phyloP scores from a whole-genome alignment of 2,888 invertebrate genomes.

The Eupithecia dodoneata region DNA sequence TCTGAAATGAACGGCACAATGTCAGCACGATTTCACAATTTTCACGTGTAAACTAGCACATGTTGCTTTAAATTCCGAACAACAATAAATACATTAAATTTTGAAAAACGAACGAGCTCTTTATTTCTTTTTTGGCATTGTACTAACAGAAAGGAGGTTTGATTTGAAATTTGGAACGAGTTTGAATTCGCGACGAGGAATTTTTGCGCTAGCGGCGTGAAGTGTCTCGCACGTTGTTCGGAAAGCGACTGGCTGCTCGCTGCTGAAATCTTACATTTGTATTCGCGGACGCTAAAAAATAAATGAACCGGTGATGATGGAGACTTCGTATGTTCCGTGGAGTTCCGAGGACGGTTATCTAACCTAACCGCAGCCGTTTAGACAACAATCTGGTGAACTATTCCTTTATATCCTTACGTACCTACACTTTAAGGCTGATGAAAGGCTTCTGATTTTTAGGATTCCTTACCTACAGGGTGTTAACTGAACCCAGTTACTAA shows the following conservation, averaged over 20 bases:
- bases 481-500: neutral
- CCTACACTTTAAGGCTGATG: neutral
- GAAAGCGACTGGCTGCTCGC: slow-evolving; percentile 75
- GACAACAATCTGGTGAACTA: neutral
- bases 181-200: slow-evolving; percentile 72
- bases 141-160: slow-evolving; percentile 55
- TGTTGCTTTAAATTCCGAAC: slow-evolving; percentile 51
- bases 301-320: slow-evolving; percentile 74
- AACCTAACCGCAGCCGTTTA: slow-evolving; percentile 46
- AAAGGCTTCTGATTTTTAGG: neutral
- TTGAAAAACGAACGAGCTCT: slow-evolving; percentile 50
- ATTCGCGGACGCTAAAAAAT: slow-evolving; percentile 80
- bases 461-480: neutral
- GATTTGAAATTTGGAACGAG: slow-evolving; percentile 56
- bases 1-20: slow-evolving; percentile 58
- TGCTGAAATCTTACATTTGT: slow-evolving; percentile 70
- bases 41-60: slow-evolving; percentile 53
- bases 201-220: slow-evolving; percentile 55
- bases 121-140: slow-evolving; percentile 83
- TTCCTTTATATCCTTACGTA: neutral
- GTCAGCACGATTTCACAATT: slow-evolving; percentile 68
- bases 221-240: slow-evolving; percentile 71
- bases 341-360: slow-evolving; percentile 66
- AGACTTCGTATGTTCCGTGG: slow-evolving; percentile 58
- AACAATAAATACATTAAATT: slow-evolving; percentile 30